Evolutionary conservation across 23 tunicate genomes (phyloP).

Genomic region (Aplidium turbinatum): DNA sequence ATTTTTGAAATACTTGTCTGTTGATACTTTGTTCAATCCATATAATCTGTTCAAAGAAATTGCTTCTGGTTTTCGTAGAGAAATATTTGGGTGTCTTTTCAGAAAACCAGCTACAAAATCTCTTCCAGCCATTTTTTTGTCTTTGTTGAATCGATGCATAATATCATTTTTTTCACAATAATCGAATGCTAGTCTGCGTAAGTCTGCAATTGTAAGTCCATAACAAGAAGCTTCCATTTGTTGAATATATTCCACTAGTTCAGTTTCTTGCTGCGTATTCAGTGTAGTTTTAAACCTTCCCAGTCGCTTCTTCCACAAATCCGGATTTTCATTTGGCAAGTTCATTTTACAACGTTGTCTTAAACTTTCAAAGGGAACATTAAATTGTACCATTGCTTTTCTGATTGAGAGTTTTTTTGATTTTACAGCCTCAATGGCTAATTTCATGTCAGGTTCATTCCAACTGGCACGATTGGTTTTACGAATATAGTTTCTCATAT

Average conservation of each 20-base stretch:
- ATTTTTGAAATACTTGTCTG: too few relatives aligned
- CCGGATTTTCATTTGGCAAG: not conserved
- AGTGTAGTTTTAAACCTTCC: conserved; percentile 1
- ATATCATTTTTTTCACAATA: conserved; percentile 7
- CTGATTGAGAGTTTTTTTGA: conserved; percentile 8
- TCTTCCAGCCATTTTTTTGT: conserved; percentile 19
- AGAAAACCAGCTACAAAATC: conserved; percentile 10
- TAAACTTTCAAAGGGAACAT: conserved; percentile 3
- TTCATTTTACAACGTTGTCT: conserved; percentile 10
- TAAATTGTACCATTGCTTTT: not conserved
- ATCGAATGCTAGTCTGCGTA: not conserved
- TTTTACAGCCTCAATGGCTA: not conserved
- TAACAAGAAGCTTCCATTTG: conserved; percentile 2
- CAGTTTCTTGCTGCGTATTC: conserved; percentile 4
- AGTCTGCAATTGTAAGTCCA: conserved; percentile 14
- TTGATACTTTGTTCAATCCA: too few relatives aligned
- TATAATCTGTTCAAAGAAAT: conserved; percentile 5
- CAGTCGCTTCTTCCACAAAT: conserved; percentile 6
- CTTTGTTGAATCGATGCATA: conserved; percentile 6
- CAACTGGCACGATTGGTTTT: conserved; percentile 17
- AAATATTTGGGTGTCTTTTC: not conserved
- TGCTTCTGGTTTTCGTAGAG: not conserved
- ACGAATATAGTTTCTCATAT: conserved; percentile 17
- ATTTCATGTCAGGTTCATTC: conserved; percentile 9
- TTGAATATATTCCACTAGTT: conserved; percentile 8